Evolutionary conservation across 2,888 invertebrate species (phyloP), one percentile per base, ranked within the genome.

Genomic region (Empis livida): DNA sequence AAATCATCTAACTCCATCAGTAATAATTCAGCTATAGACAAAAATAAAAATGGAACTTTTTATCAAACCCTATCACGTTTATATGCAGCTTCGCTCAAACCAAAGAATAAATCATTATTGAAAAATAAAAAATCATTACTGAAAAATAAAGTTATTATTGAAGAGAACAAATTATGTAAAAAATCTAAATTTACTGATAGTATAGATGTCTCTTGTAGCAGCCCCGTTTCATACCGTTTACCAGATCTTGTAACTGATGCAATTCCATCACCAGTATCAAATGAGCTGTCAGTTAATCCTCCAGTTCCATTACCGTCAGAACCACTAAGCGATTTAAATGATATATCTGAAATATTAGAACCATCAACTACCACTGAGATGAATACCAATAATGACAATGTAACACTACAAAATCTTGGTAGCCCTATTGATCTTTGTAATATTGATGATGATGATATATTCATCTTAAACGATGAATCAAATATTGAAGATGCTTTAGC

Each of bases 261-360:
- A 43, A 13, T 32, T 11, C 32, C 41, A 27, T 41, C 43, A 16
- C 41, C 45, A 20, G 31, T 43, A 32, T 6, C 32, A 11, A 38
- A 38, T 42, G 31, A 31, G 2, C 40, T 42, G 1, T 10, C 48
- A 17, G 35, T 40, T 9, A 14, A 49, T 37, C 35, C 38, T 44
- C 14, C 41, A 17, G 10, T 44, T 15, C 15, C 39, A n/a, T 5
- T 31, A 43, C 9, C 17, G 8, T 42, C 10, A 5, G 44, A 43
- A 43, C 55, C 58, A 1, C 42, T 56, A n/a, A 52, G 54, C 27
- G 56, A 56, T 45, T 51, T 57, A 16, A 56, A 52, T 27, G 41
- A 41, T 47, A 54, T 57, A 9, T 54, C 55, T 9, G 52, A 55
- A 1, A 51, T 56, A 42, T 47, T 57, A 27, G 55, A 56, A 23